These are phyloP conservation scores for Amphipyra berbera DNA, from an alignment of 2,888 invertebrate species.

Conservation along the genomic window DNA sequence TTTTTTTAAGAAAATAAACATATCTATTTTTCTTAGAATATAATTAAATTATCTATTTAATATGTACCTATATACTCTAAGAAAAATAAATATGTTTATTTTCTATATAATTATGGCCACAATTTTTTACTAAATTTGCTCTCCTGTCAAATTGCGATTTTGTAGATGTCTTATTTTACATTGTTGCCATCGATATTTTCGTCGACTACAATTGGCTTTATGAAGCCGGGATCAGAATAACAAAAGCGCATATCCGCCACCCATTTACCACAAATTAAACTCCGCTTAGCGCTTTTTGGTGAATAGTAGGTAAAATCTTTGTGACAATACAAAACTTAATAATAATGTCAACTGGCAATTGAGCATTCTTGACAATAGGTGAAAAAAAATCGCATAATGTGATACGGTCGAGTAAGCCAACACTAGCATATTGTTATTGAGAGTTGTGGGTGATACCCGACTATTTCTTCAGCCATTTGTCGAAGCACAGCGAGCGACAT, in stretches of 20 bases:
- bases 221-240: slow-evolving; percentile 3
- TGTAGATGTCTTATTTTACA: no score
- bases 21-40: no score
- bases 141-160: no score
- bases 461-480: slow-evolving; percentile 58
- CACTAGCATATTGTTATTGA: slow-evolving; percentile 44
- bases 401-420: slow-evolving; percentile 51
- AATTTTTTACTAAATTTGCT: no score
- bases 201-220: background rate
- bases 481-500: slow-evolving; percentile 66
- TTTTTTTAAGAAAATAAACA: no score
- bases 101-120: no score
- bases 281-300: slow-evolving; percentile 44
- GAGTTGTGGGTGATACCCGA: slow-evolving; percentile 56
- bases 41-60: no score
- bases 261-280: slow-evolving; percentile 49
- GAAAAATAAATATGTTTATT: no score
- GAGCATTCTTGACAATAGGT: slow-evolving; percentile 47
- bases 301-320: slow-evolving; percentile 28
- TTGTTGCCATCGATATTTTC: no score
- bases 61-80: no score
- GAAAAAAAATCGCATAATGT: slow-evolving; percentile 44
- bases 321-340: slow-evolving; percentile 40
- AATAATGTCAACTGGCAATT: slow-evolving; percentile 62
- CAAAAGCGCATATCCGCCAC: slow-evolving; percentile 31